Conservation (phyloP, 2,797 vertebrate species). For the Mus minutoides region DNA sequence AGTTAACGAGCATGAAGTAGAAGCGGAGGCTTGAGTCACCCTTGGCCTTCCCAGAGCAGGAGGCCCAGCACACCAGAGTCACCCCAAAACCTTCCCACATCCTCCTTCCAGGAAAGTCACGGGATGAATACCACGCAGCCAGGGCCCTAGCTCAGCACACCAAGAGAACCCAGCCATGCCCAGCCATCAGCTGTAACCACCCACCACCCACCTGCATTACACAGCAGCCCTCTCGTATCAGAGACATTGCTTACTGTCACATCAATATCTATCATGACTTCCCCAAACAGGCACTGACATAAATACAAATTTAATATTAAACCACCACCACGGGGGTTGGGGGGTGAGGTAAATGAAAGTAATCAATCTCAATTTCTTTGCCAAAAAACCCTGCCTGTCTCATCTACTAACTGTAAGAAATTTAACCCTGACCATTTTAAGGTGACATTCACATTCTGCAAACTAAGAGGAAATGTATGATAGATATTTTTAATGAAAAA, state of each 20-base stretch:
- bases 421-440: neutral
- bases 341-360: neutral
- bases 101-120: fast-evolving
- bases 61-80: fast-evolving
- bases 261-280: neutral
- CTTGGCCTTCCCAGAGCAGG: no score
- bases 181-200: neutral
- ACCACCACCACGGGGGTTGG: neutral
- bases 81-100: fast-evolving
- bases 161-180: neutral
- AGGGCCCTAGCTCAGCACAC: no score
- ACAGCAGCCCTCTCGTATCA: fast-evolving
- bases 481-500: neutral
- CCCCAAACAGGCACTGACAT: neutral
- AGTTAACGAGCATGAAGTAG: neutral
- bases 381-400: neutral
- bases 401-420: neutral
- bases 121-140: neutral
- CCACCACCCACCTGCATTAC: neutral
- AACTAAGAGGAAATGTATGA: neutral
- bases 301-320: neutral
- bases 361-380: neutral
- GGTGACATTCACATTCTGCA: neutral
- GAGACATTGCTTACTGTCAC: neutral
- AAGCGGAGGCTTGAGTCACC: neutral